Percentiles rank a stretch among this genome's conserved stretches.
These are phyloP conservation scores for Corapipo altera DNA, from an alignment of 2,113 vertebrate genomes.

Conservation along the genomic window DNA sequence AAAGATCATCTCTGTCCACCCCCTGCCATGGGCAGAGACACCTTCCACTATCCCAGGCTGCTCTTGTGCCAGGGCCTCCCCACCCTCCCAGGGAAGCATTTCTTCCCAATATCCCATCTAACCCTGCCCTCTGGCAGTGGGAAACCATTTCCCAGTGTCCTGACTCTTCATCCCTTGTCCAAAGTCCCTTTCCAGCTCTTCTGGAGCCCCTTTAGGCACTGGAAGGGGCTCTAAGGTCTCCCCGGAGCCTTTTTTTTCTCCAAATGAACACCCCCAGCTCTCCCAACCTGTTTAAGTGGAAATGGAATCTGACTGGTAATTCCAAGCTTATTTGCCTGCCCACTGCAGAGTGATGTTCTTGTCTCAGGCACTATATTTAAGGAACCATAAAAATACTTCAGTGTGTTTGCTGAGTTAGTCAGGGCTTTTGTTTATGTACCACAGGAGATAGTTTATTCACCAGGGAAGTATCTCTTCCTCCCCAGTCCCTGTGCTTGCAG, in stretches of 20 bases:
- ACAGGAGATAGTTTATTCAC: background rate
- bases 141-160: background rate
- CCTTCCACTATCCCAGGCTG: background rate
- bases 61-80: background rate
- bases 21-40: background rate
- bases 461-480: background rate
- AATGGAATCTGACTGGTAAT: background rate
- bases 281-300: background rate
- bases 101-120: background rate
- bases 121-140: background rate
- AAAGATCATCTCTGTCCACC: background rate
- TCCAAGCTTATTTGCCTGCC: background rate
- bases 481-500: background rate
- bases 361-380: background rate
- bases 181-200: background rate
- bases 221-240: background rate
- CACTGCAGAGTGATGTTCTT: background rate
- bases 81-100: background rate
- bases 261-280: background rate
- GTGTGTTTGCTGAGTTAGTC: background rate
- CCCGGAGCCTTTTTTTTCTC: background rate
- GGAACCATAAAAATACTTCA: background rate
- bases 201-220: background rate
- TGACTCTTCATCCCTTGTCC: background rate
- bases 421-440: background rate